Evolutionary conservation across 2,113 vertebrate species (phyloP).

Genomic region (Orientallactaga bullata): DNA sequence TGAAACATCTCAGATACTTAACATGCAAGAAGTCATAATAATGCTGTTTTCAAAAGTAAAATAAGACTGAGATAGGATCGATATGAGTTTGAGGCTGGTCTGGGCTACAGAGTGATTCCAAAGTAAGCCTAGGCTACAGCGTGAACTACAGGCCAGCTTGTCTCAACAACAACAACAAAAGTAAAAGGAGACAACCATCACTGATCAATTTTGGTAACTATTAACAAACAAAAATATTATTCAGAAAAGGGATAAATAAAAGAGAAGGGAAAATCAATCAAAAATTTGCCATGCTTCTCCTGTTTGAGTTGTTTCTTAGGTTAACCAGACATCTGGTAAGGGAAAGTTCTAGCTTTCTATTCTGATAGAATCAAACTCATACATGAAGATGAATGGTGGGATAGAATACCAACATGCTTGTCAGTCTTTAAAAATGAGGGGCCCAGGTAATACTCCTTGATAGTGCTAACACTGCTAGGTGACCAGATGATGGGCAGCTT

Average conservation of each 20-base stretch:
- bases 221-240: neutral
- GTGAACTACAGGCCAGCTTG: too few species aligned
- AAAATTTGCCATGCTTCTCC: neutral
- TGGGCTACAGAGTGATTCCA: too few species aligned
- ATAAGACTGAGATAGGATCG: neutral
- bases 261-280: neutral
- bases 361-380: neutral
- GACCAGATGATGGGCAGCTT: neutral
- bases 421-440: neutral
- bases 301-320: neutral
- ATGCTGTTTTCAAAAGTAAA: slow-evolving; percentile 28
- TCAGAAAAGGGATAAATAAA: slow-evolving; percentile 48
- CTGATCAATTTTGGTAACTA: neutral
- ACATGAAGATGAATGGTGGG: neutral
- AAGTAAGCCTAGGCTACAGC: too few species aligned
- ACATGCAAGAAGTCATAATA: neutral
- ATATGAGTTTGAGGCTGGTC: too few species aligned
- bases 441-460: neutral
- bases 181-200: neutral
- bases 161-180: neutral
- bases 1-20: neutral
- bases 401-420: neutral
- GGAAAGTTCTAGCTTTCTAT: neutral
- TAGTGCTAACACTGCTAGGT: neutral
- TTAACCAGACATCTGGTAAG: neutral